These are phyloP conservation scores for Platichthys flesus DNA, from an alignment of 2,113 vertebrate species.

Conservation along the genomic window DNA sequence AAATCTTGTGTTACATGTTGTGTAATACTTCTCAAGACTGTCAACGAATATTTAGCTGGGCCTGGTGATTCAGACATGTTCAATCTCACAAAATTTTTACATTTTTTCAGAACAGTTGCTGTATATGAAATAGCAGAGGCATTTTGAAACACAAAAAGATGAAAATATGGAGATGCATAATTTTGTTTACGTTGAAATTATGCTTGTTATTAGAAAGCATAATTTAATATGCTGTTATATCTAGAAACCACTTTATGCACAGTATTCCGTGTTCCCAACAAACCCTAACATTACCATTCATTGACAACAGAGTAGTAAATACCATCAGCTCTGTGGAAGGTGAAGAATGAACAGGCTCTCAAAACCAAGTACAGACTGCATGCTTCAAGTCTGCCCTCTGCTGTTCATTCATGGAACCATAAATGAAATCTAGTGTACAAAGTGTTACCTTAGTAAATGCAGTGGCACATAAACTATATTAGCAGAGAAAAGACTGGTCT, in stretches of 20 bases:
- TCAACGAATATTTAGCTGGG: neutral
- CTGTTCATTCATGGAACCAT: slow-evolving; percentile 21
- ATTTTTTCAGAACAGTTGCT: neutral
- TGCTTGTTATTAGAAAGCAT: neutral
- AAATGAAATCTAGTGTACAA: neutral
- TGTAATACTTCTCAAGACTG: too few relatives aligned
- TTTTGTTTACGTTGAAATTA: neutral
- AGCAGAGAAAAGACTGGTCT: too few relatives aligned
- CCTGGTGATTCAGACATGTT: neutral
- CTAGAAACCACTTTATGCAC: too few relatives aligned
- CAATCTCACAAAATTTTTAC: neutral
- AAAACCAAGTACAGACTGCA: neutral
- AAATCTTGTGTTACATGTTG: too few relatives aligned
- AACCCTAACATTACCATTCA: neutral
- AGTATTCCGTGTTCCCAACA: too few relatives aligned
- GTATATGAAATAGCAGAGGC: neutral
- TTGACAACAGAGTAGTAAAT: neutral
- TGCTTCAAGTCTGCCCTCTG: slow-evolving; percentile 44
- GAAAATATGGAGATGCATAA: neutral
- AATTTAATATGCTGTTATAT: too few relatives aligned
- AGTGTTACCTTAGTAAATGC: neutral
- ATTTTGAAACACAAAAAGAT: neutral
- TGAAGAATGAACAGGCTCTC: neutral
- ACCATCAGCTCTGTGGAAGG: neutral
- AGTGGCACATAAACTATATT: too few relatives aligned